Evolutionary conservation across 1,140 invertebrate genomes (phyloP).

Genomic region (Pygmarrhopalites habei): DNA sequence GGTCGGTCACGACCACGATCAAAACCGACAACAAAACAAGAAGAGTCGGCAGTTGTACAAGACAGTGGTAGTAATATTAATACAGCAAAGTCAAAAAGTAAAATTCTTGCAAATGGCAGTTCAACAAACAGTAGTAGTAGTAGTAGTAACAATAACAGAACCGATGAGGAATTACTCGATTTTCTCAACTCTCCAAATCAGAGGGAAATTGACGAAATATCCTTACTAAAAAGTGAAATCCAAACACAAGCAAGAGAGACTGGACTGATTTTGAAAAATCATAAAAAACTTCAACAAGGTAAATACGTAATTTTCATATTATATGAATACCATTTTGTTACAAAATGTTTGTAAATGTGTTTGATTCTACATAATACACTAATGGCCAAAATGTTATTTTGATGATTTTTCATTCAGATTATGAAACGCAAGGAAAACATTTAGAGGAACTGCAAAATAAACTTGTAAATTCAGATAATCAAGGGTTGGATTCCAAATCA

Average conservation of each 20-base stretch:
- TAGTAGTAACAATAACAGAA: conserved; percentile 4
- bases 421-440: conserved; percentile 20
- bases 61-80: too few relatives aligned
- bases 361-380: conserved; percentile 6
- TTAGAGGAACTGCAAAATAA: conserved; percentile 18
- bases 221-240: conserved; percentile 30
- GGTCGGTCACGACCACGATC: too few relatives aligned
- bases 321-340: not conserved
- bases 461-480: not conserved
- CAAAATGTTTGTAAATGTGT: not conserved
- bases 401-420: conserved; percentile 25
- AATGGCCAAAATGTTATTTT: too few relatives aligned
- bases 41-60: too few relatives aligned
- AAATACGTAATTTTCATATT: not conserved
- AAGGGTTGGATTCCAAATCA: not conserved
- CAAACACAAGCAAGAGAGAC: conserved; percentile 27
- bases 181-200: conserved; percentile 24
- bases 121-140: too few relatives aligned
- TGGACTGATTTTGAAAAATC: conserved; percentile 29
- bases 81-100: too few relatives aligned
- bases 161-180: conserved; percentile 26
- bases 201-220: conserved; percentile 25
- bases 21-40: too few relatives aligned
- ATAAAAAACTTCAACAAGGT: conserved; percentile 35
- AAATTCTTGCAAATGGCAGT: too few relatives aligned